phyloP scores from a whole-genome alignment of 2,888 invertebrate genomes.

The Drosophila demipolita region DNA sequence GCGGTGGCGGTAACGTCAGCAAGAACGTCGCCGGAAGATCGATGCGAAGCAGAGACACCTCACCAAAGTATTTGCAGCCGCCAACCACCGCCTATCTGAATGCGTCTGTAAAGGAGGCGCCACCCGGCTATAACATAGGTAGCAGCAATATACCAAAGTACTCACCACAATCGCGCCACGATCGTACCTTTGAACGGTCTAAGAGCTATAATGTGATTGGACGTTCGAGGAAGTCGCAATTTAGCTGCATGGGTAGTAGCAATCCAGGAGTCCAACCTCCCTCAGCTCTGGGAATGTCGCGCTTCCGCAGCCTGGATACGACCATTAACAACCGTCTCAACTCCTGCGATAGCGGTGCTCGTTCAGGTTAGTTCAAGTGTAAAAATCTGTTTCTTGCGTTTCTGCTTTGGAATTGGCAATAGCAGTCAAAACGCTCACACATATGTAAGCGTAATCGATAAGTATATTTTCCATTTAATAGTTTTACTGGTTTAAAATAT shows the following conservation, averaged over 20 bases:
- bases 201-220: constrained; percentile 81
- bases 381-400: background rate
- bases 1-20: constrained; percentile 28
- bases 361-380: constrained; percentile 82
- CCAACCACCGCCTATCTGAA: constrained; percentile 83
- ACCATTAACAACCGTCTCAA: constrained; percentile 85
- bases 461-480: background rate
- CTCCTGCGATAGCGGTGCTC: constrained; percentile 86
- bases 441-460: background rate
- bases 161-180: constrained; percentile 75
- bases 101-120: constrained; percentile 83
- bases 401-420: background rate
- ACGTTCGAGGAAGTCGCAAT: constrained; percentile 87
- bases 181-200: constrained; percentile 81
- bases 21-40: constrained; percentile 65
- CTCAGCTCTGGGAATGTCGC: constrained; percentile 85
- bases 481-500: background rate
- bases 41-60: constrained; percentile 83
- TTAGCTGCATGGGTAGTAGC: constrained; percentile 80
- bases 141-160: constrained; percentile 51
- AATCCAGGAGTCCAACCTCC: constrained; percentile 40
- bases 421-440: background rate
- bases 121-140: constrained; percentile 76
- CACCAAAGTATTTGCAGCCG: constrained; percentile 83
- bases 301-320: constrained; percentile 88